Conservation (phyloP, 2,113 vertebrate genomes). For the Hydropotes inermis region DNA sequence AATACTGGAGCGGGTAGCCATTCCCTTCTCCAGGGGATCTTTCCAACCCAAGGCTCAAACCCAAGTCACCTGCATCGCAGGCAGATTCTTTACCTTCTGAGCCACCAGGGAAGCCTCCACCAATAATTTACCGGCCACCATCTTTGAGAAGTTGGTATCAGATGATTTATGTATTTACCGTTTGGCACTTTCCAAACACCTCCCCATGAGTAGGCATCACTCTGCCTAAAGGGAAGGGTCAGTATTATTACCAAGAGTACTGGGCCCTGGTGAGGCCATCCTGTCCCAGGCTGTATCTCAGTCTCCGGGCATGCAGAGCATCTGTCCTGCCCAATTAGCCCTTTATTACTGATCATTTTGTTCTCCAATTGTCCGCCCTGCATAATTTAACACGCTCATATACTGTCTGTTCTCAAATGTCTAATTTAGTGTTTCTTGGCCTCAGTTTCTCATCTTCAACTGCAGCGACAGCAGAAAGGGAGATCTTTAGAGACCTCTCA, state of each 20-base stretch:
- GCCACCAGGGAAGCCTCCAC: background rate
- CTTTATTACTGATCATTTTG: background rate
- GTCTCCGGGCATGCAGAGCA: background rate
- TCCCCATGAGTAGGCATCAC: background rate
- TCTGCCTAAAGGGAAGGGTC: background rate
- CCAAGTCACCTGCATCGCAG: background rate
- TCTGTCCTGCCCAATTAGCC: background rate
- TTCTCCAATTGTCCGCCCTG: background rate
- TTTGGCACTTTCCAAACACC: background rate
- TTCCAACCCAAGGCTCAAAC: background rate
- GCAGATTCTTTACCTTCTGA: background rate
- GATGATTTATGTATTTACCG: background rate
- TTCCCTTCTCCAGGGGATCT: background rate
- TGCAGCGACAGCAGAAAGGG: background rate
- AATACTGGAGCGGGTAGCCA: background rate
- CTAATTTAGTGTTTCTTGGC: background rate
- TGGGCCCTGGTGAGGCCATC: background rate
- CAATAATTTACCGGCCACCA: background rate
- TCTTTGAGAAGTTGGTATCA: background rate
- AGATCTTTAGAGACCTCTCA: background rate
- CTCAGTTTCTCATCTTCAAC: background rate
- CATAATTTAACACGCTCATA: background rate
- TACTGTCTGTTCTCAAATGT: background rate
- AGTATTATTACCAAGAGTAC: accelerated
- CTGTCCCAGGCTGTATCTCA: background rate